These are phyloP conservation scores for Cnemophilus loriae DNA, from an alignment of 2,113 vertebrate genomes.

Conservation along the genomic window DNA sequence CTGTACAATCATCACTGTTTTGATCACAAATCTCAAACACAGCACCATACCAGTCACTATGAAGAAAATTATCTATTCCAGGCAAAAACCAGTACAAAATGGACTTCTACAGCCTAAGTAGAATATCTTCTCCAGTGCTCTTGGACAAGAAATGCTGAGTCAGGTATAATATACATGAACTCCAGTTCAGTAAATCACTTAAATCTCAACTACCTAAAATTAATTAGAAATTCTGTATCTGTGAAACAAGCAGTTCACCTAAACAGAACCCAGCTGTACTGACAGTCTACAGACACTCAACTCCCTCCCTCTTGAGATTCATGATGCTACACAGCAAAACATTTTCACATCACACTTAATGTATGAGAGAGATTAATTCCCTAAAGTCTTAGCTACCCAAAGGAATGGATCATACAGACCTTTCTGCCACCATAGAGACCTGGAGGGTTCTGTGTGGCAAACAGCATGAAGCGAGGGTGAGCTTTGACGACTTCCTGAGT, in stretches of 20 bases:
- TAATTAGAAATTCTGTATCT: background rate
- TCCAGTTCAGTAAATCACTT: background rate
- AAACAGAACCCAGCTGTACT: background rate
- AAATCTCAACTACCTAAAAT: background rate
- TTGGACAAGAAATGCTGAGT: background rate
- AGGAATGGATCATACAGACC: conserved; percentile 64
- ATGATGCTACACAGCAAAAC: background rate
- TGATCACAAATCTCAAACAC: background rate
- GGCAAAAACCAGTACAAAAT: background rate
- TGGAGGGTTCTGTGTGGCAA: conserved; percentile 96
- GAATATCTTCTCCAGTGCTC: background rate
- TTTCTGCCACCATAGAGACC: conserved; percentile 96
- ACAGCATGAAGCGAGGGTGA: conserved; percentile 94
- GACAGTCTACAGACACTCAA: background rate
- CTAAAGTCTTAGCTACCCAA: background rate
- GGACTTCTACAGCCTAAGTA: background rate
- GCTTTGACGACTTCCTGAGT: conserved; percentile 95
- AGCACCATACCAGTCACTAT: background rate
- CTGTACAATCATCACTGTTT: background rate
- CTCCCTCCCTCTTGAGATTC: background rate
- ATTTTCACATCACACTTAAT: background rate
- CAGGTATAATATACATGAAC: background rate
- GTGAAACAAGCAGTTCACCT: background rate
- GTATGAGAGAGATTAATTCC: accelerated
- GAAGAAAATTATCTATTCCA: background rate